Percentiles rank a stretch among this genome's conserved stretches.
Evolutionary conservation across 2,113 vertebrate genomes (phyloP).

Genomic region (Mohoua ochrocephala): DNA sequence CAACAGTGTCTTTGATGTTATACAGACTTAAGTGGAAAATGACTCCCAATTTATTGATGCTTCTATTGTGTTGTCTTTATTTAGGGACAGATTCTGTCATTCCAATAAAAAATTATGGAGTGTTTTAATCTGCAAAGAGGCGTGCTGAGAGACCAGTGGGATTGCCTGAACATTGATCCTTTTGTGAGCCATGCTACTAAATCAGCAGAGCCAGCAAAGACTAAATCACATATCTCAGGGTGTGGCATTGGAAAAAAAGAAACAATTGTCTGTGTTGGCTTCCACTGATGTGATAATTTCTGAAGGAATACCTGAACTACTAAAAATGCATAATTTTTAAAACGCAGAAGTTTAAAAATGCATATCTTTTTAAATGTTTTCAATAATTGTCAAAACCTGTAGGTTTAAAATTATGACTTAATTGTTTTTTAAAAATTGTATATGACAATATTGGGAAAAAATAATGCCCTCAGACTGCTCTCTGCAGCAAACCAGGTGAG

Average conservation of each 20-base stretch:
- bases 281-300: not conserved
- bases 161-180: not conserved
- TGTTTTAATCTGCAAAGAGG: constrained; percentile 15
- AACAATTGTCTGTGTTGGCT: not conserved
- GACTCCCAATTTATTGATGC: not conserved
- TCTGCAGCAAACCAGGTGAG: not conserved
- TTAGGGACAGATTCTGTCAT: not conserved
- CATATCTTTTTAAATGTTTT: not conserved
- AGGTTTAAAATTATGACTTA: not conserved
- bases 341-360: not conserved
- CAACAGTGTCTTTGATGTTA: not conserved
- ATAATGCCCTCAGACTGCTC: not conserved
- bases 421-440: not conserved
- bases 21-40: not conserved
- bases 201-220: not conserved
- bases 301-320: not conserved
- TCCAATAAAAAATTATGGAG: not conserved
- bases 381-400: not conserved
- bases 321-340: not conserved
- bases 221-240: not conserved
- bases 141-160: not conserved
- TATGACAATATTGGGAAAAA: not conserved
- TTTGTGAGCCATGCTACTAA: not conserved
- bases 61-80: not conserved
- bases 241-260: not conserved